Evolutionary conservation across 2,888 invertebrate genomes (phyloP), one percentile per base, ranked within the genome.

Genomic region (Noctua pronuba): DNA sequence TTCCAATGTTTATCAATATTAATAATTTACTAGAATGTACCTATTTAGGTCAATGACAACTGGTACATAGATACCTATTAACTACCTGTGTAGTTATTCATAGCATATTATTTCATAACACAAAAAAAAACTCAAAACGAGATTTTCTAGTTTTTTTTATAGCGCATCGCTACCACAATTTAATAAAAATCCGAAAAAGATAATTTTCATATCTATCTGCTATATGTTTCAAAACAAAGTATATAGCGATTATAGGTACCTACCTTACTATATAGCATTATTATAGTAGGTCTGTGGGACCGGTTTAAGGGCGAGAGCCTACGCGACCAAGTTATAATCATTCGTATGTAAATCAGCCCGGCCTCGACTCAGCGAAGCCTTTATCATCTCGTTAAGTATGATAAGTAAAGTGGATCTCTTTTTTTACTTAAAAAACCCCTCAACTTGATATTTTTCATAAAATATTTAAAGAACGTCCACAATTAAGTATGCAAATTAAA

Each of bases 321-420:
- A 84, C 88, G 90, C 91, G 91, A 92, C 93, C 93, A 93, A 94
- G 94, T 94, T 95, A 95, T 95, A 93, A 95, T 93, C 94, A 95
- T 95, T 95, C 92, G 94, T 95, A 96, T 96, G 95, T 94, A 95
- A 96, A 95, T 95, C 92, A 93, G 94, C 92, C 92, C 89, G 92
- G 93, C 89, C 92, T 92, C 93, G 87, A 92, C 92, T 92, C 94
- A 92, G 92, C 92, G 91, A 88, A 91, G 92, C 91, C 93, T 94
- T 93, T 94, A 94, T 94, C 92, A 91, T 94, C 91, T 93, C 92
- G 92, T 93, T 93, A 94, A 93, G 92, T 91, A 90, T 88, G 89
- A 94, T 94, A 93, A 93, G 92, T 88, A 91, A 93, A 92, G 90
- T 92, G 90, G 91, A 91, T 88, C 90, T 91, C 93, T 92, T 93